Evolutionary conservation across 2,797 vertebrate species (phyloP).

Genomic region (Sebastes goodei): DNA sequence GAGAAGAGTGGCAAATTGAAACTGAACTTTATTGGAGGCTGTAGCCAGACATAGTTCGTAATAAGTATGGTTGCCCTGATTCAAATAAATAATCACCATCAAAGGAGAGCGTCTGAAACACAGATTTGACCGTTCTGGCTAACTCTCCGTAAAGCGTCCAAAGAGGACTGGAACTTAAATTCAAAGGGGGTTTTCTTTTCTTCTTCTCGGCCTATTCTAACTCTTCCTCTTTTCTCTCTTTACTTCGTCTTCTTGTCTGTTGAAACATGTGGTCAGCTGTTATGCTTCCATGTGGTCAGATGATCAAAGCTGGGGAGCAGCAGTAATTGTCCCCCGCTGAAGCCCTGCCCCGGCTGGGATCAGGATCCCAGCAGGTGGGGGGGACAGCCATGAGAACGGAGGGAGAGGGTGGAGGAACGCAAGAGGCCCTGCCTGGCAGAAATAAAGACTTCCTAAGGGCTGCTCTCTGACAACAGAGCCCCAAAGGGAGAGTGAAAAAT

Average conservation of each 20-base stretch:
- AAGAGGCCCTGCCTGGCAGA: slow-evolving; percentile 97
- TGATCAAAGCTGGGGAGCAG: slow-evolving; percentile 99
- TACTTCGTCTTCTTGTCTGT: slow-evolving; percentile 90
- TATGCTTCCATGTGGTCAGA: slow-evolving; percentile 99
- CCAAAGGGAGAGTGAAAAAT: slow-evolving; percentile 92
- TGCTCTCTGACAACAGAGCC: slow-evolving; percentile 97
- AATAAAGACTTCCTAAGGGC: slow-evolving; percentile 99
- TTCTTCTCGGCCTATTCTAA: slow-evolving; percentile 67
- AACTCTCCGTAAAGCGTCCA: slow-evolving; percentile 55
- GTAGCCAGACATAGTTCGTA: slow-evolving; percentile 64
- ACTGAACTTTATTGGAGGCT: slow-evolving; percentile 76
- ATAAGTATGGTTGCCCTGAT: slow-evolving; percentile 68
- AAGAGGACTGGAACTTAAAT: slow-evolving; percentile 69
- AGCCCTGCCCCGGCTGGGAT: slow-evolving; percentile 97
- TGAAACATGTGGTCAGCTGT: slow-evolving; percentile 99
- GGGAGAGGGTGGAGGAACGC: slow-evolving; percentile 95
- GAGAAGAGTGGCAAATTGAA: slow-evolving; percentile 74
- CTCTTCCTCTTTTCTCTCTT: slow-evolving; percentile 69
- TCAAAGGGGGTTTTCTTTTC: slow-evolving; percentile 67
- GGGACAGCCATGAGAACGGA: slow-evolving; percentile 96
- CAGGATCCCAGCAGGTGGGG: slow-evolving; percentile 99
- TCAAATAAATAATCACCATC: slow-evolving; percentile 79
- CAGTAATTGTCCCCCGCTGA: slow-evolving; percentile 99
- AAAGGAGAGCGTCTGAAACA: slow-evolving; percentile 68
- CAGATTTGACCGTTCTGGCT: slow-evolving; percentile 72